Base-by-base conservation (phyloP, 1,140 invertebrate species). In the Bombus waltoni region DNA sequence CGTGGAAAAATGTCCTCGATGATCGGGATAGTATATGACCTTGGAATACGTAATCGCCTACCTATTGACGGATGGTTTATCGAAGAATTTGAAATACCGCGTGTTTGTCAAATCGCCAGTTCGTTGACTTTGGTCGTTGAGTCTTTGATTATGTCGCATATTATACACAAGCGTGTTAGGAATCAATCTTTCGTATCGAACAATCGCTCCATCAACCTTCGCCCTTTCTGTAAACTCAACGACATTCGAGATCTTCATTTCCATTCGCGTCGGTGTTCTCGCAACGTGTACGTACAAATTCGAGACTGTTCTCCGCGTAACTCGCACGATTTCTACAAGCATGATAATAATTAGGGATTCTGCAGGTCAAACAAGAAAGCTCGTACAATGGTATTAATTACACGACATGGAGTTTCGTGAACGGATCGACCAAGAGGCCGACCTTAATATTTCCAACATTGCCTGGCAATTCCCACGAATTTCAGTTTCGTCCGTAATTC, bases 321-420 rank as follows among this genome's bases (percentile, higher is more conserved):
- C 25, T 62, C 32, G 75, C 28, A 42, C 22, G 13, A 28, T 22
- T 77, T 77, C 6, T 65, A 11, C 57, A 32, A 13, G 4, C 57
- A 28, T 22, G 75, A 77, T 65, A 77, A 77, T 77, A 77, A 77
- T 77, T 62, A 77, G 15, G 38, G 35, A 65, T 42, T 32, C 57
- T 13, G 18, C 15, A 11, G 57, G 15, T 3, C 28, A 42, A 62
- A 62, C 42, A 47, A 10, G 28, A 44, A 72, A 18, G n/a, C 44
- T 28, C 2, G 40, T 22, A 77, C 59, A 77, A 59, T 40, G 13
- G 28, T 77, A 32, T 59, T 42, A 77, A 77, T 40, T 62, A 35
- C 32, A 25, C 57, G 28, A 57, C 25, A 65, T 32, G 35, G 28
- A 65, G 38, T 25, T 2, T 3, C n/a, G 9, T 22, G 32, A 22